Evolutionary conservation across 2,888 invertebrate species (phyloP).

Genomic region (Rhagonycha lutea): DNA sequence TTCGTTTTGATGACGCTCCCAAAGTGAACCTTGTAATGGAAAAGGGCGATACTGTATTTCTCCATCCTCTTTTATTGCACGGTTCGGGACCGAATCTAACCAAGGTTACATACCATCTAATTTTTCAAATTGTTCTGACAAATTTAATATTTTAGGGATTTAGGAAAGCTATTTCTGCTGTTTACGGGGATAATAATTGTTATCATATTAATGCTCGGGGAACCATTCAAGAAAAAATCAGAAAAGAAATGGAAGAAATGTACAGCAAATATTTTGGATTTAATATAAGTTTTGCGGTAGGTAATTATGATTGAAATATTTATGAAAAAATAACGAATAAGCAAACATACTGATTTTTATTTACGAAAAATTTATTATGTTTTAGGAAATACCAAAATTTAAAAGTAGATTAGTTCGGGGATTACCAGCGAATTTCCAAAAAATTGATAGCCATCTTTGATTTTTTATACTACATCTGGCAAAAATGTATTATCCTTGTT

Average conservation of each 20-base stretch:
- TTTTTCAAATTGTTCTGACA: neutral
- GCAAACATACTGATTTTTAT: neutral
- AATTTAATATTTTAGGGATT: constrained; percentile 59
- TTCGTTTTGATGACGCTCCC: constrained; percentile 55
- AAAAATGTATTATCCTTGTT: no score
- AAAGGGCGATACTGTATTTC: constrained; percentile 85
- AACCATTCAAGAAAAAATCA: constrained; percentile 66
- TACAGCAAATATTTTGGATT: neutral
- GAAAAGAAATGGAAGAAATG: constrained; percentile 61
- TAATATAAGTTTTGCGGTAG: neutral
- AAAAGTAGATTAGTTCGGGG: constrained; percentile 49
- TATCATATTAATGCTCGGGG: constrained; percentile 70
- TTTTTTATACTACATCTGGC: no score
- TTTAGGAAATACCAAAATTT: constrained; percentile 10
- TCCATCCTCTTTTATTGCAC: constrained; percentile 85
- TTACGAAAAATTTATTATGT: neutral
- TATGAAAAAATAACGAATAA: neutral
- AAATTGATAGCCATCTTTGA: neutral
- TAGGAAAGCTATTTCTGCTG: constrained; percentile 80
- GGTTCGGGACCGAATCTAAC: constrained; percentile 82
- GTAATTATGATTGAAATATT: neutral
- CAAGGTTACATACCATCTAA: constrained; percentile 53
- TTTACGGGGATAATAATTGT: constrained; percentile 75
- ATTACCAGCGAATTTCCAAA: constrained; percentile 49
- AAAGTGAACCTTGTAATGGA: constrained; percentile 74